Conservation (phyloP, 1,140 invertebrate genomes). For the Caenorhabditis inopinata region DNA sequence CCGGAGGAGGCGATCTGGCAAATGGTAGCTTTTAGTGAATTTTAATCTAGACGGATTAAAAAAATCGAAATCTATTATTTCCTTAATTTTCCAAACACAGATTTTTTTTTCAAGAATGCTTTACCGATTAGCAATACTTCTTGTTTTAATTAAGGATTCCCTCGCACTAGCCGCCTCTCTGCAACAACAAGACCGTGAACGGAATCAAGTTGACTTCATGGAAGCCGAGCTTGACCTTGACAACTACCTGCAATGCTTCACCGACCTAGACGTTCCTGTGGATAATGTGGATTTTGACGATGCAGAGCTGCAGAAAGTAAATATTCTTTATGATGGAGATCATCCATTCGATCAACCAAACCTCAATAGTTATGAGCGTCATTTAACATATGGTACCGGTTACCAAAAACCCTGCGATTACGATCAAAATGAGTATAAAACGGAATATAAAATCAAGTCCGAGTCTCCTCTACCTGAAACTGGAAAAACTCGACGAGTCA, state of each 20-base stretch:
- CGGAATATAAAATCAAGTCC: neutral
- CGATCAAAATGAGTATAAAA: neutral
- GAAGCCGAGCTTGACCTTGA: slow-evolving; percentile 12
- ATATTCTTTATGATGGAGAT: slow-evolving; percentile 13
- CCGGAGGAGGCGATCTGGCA: too few species aligned
- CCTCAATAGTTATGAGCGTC: neutral
- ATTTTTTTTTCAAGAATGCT: too few species aligned
- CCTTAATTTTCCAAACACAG: too few species aligned
- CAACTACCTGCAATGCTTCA: slow-evolving; percentile 19
- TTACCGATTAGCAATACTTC: too few species aligned
- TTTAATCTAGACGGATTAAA: too few species aligned
- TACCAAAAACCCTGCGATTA: neutral
- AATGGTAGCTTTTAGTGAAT: too few species aligned
- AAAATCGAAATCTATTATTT: too few species aligned
- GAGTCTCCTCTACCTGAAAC: too few species aligned
- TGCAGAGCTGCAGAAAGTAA: slow-evolving; percentile 12
- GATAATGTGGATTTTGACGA: slow-evolving; percentile 38
- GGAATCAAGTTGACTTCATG: neutral
- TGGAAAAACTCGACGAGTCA: neutral
- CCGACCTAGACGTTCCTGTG: slow-evolving; percentile 36
- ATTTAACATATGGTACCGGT: neutral
- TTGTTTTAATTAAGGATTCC: slow-evolving; percentile 4
- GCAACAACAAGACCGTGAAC: slow-evolving; percentile 18
- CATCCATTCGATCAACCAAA: neutral
- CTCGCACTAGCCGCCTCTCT: slow-evolving; percentile 5